These are phyloP conservation scores for Pipra filicauda DNA, from an alignment of 2,113 vertebrate genomes.

Conservation along the genomic window DNA sequence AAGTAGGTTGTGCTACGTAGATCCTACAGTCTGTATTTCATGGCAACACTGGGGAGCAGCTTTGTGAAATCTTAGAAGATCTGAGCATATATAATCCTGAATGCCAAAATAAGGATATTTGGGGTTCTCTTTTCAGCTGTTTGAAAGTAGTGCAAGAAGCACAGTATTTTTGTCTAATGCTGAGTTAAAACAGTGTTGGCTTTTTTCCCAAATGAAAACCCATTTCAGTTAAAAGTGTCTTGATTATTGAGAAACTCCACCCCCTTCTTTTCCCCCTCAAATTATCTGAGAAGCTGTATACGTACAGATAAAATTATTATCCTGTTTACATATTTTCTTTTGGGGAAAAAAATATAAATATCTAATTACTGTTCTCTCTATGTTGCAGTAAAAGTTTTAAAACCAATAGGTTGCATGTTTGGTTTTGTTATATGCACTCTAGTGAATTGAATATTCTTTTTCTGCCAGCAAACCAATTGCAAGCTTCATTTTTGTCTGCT, in stretches of 20 bases:
- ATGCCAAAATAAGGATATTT: constrained; percentile 73
- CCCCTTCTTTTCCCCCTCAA: constrained; percentile 19
- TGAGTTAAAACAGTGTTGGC: constrained; percentile 32
- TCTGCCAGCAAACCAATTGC: constrained; percentile 67
- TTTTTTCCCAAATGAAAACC: constrained; percentile 45
- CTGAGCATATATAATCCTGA: constrained; percentile 72
- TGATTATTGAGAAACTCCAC: constrained; percentile 61
- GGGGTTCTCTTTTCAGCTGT: constrained; percentile 71
- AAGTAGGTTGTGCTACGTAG: constrained; percentile 77
- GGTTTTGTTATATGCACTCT: constrained; percentile 78
- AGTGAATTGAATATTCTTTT: constrained; percentile 68
- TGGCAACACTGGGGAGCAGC: constrained; percentile 83
- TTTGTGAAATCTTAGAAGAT: constrained; percentile 67
- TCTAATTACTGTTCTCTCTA: constrained; percentile 77
- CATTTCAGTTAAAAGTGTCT: constrained; percentile 67
- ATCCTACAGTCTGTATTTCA: constrained; percentile 70
- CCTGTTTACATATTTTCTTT: constrained; percentile 65
- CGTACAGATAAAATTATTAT: constrained; percentile 60
- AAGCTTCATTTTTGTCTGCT: constrained; percentile 37
- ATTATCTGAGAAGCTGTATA: constrained; percentile 67
- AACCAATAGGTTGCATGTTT: constrained; percentile 82
- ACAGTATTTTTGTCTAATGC: constrained; percentile 65
- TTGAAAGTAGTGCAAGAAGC: constrained; percentile 64
- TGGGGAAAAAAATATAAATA: constrained; percentile 53
- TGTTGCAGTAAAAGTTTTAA: constrained; percentile 78